Conservation (phyloP, 2,888 invertebrate species). For the Hydrotaea diabolus region DNA sequence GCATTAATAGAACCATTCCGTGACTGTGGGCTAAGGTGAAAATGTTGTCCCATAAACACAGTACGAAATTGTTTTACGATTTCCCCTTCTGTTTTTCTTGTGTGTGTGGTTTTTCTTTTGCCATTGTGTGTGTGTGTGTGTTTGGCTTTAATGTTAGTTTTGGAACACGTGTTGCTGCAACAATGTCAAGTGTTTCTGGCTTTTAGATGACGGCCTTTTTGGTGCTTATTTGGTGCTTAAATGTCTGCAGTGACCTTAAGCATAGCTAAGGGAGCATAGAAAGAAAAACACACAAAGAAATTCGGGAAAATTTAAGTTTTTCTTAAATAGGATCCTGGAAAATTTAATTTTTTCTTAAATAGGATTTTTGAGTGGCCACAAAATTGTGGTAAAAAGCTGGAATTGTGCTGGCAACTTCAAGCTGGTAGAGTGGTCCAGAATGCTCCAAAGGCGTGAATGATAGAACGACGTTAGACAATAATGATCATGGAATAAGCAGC, state of each 20-base stretch:
- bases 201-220: background rate
- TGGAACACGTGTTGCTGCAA: conserved; percentile 25
- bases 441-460: too few species aligned
- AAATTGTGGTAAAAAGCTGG: too few species aligned
- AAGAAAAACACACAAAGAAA: too few species aligned
- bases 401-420: too few species aligned
- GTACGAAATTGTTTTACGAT: conserved; percentile 6
- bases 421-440: too few species aligned
- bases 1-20: conserved; percentile 11
- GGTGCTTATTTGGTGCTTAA: background rate
- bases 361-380: too few species aligned
- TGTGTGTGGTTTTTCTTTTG: background rate
- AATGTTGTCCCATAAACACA: conserved; percentile 3
- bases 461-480: too few species aligned
- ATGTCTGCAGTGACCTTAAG: background rate
- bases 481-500: too few species aligned
- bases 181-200: conserved; percentile 27
- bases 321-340: background rate
- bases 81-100: too few species aligned
- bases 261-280: background rate
- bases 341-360: too few species aligned
- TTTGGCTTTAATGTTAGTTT: conserved; percentile 15
- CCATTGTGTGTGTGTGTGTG: background rate
- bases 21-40: background rate
- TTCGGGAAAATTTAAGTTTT: too few species aligned